Conservation (phyloP, 2,797 vertebrate genomes). For the Percopsis omiscomaycus region DNA sequence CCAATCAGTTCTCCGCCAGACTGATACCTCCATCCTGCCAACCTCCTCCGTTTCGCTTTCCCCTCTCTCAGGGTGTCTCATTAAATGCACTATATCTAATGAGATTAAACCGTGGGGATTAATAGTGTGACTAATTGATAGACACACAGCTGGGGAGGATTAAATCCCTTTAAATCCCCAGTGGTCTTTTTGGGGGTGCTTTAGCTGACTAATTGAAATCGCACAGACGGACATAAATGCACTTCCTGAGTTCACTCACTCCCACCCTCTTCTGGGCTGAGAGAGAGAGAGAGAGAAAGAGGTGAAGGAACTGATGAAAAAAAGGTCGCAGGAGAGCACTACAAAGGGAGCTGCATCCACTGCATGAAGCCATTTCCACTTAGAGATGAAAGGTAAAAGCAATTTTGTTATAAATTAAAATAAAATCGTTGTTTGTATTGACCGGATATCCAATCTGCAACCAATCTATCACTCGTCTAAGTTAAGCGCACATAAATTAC, state of each 20-base stretch:
- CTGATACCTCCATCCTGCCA: conserved; percentile 50
- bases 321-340: conserved; percentile 35
- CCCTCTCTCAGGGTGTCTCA: conserved; percentile 74
- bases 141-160: conserved; percentile 77
- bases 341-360: conserved; percentile 19
- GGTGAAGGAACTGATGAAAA: conserved; percentile 30
- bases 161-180: conserved; percentile 75
- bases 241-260: conserved; percentile 50
- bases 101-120: conserved; percentile 81
- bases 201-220: conserved; percentile 75
- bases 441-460: background rate
- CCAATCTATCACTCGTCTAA: background rate
- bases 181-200: conserved; percentile 61
- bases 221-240: conserved; percentile 69
- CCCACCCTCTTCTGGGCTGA: conserved; percentile 12
- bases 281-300: conserved; percentile 15
- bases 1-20: conserved; percentile 57
- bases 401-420: background rate
- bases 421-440: background rate
- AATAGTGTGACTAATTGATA: conserved; percentile 83
- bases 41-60: conserved; percentile 53
- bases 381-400: background rate
- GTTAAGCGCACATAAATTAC: background rate
- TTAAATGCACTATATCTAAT: conserved; percentile 80
- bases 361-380: conserved; percentile 12